Conservation (phyloP, 2,888 invertebrate genomes). For the Clusia tigrina region DNA sequence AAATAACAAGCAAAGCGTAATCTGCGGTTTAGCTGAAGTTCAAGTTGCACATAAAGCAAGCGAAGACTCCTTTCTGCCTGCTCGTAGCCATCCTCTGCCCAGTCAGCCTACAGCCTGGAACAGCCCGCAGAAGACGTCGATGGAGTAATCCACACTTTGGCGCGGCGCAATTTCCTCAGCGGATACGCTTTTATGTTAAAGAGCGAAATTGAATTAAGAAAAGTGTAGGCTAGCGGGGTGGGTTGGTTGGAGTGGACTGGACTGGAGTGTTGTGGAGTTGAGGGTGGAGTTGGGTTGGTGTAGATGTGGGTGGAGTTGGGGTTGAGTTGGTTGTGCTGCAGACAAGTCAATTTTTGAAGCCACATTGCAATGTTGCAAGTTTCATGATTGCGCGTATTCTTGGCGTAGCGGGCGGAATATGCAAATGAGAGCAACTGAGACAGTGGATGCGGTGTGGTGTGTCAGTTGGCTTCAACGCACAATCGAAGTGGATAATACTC, state of each 20-base stretch:
- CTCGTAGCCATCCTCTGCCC: too few species aligned
- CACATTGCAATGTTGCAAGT: background rate
- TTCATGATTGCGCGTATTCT: background rate
- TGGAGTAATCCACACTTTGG: slow-evolving; percentile 1
- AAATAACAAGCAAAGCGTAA: slow-evolving; percentile 12
- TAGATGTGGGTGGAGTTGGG: too few species aligned
- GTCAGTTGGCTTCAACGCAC: background rate
- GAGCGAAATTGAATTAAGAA: background rate
- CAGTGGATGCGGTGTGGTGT: background rate
- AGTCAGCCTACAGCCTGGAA: too few species aligned
- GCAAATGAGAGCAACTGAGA: background rate
- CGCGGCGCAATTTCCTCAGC: background rate
- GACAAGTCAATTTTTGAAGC: background rate
- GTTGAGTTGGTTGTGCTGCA: too few species aligned
- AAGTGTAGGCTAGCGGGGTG: background rate
- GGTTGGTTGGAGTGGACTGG: too few species aligned
- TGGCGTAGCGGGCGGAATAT: background rate
- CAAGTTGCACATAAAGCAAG: background rate
- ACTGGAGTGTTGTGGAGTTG: too few species aligned
- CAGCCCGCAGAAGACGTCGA: too few species aligned
- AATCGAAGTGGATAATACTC: background rate
- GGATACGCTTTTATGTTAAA: slow-evolving; percentile 1
- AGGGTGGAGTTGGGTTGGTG: too few species aligned
- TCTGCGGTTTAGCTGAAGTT: slow-evolving; percentile 6
- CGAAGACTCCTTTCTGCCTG: too few species aligned